Percentiles rank a stretch among this genome's conserved stretches.
phyloP scores from a whole-genome alignment of 2,797 vertebrate genomes.

The Semotilus atromaculatus region DNA sequence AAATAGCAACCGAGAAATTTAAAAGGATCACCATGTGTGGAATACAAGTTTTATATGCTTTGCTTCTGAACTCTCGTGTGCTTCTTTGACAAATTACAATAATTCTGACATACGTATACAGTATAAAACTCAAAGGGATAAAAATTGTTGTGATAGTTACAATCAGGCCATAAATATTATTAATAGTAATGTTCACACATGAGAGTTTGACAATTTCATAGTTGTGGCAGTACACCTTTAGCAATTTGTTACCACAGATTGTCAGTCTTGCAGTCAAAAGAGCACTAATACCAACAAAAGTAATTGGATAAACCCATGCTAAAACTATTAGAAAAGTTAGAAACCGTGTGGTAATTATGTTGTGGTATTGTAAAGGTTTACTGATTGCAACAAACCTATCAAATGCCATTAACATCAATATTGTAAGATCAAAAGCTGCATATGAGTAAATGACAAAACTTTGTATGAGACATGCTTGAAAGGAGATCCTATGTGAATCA shows the following conservation, averaged over 20 bases:
- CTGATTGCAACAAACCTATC: conserved; percentile 57
- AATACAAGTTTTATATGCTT: conserved; percentile 71
- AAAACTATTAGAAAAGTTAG: conserved; percentile 36
- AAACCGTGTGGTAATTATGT: conserved; percentile 43
- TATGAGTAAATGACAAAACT: conserved; percentile 58
- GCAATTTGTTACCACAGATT: conserved; percentile 18
- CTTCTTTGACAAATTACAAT: conserved; percentile 58
- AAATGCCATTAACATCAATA: conserved; percentile 58
- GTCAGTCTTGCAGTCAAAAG: background rate
- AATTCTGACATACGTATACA: conserved; percentile 54
- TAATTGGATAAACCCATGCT: conserved; percentile 39
- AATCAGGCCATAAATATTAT: conserved; percentile 13
- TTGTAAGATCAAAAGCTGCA: conserved; percentile 46
- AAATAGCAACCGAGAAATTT: conserved; percentile 55
- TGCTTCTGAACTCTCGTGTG: conserved; percentile 63
- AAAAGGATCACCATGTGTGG: conserved; percentile 70
- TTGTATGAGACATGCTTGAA: conserved; percentile 47
- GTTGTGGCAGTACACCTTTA: conserved; percentile 33
- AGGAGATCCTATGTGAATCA: conserved; percentile 36
- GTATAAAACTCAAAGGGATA: conserved; percentile 15
- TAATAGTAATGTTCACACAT: background rate
- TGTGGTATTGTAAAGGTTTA: conserved; percentile 55
- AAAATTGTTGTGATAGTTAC: background rate
- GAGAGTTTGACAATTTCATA: conserved; percentile 39
- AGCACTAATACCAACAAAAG: conserved; percentile 29